These are phyloP conservation scores for Nineta flava DNA, from an alignment of 2,888 invertebrate species.

Conservation along the genomic window DNA sequence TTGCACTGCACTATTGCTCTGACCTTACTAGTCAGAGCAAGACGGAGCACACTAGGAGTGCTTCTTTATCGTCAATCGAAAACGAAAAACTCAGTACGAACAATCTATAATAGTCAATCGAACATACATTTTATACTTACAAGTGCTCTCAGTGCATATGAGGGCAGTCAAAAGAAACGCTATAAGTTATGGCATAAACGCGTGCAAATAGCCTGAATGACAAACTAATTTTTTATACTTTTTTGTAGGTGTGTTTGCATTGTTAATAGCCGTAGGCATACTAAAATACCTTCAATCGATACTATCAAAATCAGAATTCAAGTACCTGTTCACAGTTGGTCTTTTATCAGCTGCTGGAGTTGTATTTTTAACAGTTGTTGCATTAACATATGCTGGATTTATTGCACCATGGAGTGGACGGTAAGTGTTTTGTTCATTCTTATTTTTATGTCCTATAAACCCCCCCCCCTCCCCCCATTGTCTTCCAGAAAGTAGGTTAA, in stretches of 20 bases:
- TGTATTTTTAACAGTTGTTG: constrained; percentile 72
- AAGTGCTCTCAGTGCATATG: too few relatives aligned
- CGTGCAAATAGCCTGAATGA: neutral
- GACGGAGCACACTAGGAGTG: too few relatives aligned
- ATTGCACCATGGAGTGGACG: constrained; percentile 92
- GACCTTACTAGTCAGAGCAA: too few relatives aligned
- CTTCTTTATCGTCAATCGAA: too few relatives aligned
- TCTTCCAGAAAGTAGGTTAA: too few relatives aligned
- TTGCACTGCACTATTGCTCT: too few relatives aligned
- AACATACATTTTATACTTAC: too few relatives aligned
- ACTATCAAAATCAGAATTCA: constrained; percentile 78
- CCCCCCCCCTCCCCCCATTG: neutral
- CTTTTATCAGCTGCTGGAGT: constrained; percentile 57
- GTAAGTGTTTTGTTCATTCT: constrained; percentile 21
- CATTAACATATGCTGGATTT: constrained; percentile 83
- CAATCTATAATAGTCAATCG: too few relatives aligned
- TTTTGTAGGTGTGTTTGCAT: constrained; percentile 76
- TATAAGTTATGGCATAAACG: neutral
- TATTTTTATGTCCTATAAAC: too few relatives aligned
- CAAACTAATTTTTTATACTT: constrained; percentile 9
- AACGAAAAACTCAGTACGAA: too few relatives aligned
- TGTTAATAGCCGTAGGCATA: constrained; percentile 76
- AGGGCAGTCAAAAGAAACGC: too few relatives aligned
- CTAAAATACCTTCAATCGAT: constrained; percentile 77
- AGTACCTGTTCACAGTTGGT: constrained; percentile 67